A percentile compares a stretch with the other conserved stretches of the same genome.
These are phyloP conservation scores for Zhengitettix transpicula DNA, from an alignment of 2,888 invertebrate species.

Conservation along the genomic window DNA sequence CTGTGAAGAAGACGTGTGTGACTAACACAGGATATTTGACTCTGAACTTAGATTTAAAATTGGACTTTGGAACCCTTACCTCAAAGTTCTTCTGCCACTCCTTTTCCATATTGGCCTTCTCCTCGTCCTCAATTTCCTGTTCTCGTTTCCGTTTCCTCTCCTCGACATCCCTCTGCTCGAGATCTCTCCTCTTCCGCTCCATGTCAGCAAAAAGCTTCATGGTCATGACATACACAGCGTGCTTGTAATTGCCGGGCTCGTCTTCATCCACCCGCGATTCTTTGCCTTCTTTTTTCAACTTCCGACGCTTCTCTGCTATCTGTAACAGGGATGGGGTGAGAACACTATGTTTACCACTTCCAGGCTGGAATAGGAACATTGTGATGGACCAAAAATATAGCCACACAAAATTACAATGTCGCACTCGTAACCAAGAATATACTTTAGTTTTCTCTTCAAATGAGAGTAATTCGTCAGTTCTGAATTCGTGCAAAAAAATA, in stretches of 20 bases:
- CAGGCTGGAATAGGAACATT: too few relatives aligned
- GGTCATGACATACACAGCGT: conserved; percentile 94
- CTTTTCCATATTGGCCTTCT: conserved; percentile 72
- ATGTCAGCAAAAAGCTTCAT: conserved; percentile 96
- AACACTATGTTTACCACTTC: too few relatives aligned
- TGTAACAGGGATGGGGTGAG: conserved; percentile 23
- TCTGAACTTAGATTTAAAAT: background rate
- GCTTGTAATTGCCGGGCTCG: conserved; percentile 69
- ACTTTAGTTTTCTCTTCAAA: too few relatives aligned
- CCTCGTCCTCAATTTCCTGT: conserved; percentile 83
- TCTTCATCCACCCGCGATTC: conserved; percentile 60
- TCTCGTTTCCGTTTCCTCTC: conserved; percentile 88
- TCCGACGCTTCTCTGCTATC: conserved; percentile 87
- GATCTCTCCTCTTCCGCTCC: conserved; percentile 74
- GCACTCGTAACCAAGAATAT: too few relatives aligned
- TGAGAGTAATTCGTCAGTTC: too few relatives aligned
- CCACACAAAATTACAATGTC: too few relatives aligned
- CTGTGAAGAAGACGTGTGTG: conserved; percentile 25
- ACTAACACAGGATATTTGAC: background rate
- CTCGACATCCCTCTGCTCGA: conserved; percentile 80
- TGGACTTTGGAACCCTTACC: conserved; percentile 28
- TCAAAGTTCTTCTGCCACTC: conserved; percentile 99
- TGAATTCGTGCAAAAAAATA: too few relatives aligned
- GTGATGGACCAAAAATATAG: too few relatives aligned
- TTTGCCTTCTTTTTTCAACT: conserved; percentile 81